Evolutionary conservation across 2,113 vertebrate species (phyloP), one percentile per base, ranked within the genome.

Genomic region (Thinocorus orbignyianus): DNA sequence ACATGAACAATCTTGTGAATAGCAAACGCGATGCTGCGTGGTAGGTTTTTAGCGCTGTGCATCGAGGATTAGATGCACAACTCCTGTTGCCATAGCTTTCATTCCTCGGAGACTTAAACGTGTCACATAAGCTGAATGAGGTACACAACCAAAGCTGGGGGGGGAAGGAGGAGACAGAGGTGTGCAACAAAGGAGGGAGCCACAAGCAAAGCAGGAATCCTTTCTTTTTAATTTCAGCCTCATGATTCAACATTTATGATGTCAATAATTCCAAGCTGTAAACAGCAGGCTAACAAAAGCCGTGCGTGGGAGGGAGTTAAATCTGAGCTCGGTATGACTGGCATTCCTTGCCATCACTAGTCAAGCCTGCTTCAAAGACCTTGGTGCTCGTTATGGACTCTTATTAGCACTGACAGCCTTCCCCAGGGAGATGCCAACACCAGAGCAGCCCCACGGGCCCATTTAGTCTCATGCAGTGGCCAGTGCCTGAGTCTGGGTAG

Each of bases 61-160:
- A 88, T 24, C 31, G 2, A 84, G 91, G 89, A 95, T 92, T 72
- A 92, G 93, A 90, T 85, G 87, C 73, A 91, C 66, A 92, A 15
- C 66, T 93, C 92, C 82, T 96, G 97, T 97, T 97, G 96, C 95
- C 93, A 97, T 97, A 96, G 97, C 85, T 97, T 85, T 96, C 35
- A 33, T 81, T 37, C 96, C 84, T 93, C 58, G 5, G 92, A 96
- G 94, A 72, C 66, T 89, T 9, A 2, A 44, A 49, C 1, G 24
- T 92, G 96, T 60, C 90, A 88, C 79, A 57, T n/a, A 33, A 74
- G 35, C 91, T 74, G 91, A 89, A 68, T 13, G 88, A 95, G 77
- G 44, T 78, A 46, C 57, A 17, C 55, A 48, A 42, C 15, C 44
- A 23, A 60, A 86, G 16, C 6, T 0, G 37, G 33, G 51, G 35